Conservation (phyloP, 2,113 vertebrate genomes). For the Ammodramus savannarum region DNA sequence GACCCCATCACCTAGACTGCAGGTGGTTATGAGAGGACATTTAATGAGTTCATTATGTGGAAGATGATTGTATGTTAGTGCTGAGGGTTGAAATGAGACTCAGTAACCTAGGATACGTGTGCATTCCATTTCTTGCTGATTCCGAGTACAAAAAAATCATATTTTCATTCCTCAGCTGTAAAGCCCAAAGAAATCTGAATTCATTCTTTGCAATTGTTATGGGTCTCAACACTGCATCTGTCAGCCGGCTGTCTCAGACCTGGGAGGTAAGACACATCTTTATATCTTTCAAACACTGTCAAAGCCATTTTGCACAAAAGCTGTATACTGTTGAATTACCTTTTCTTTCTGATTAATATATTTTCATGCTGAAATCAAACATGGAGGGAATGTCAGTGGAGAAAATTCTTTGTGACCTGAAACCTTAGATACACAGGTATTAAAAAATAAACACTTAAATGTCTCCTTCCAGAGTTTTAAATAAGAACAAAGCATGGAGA, state of each 20-base stretch:
- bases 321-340: not conserved
- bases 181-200: conserved; percentile 94
- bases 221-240: conserved; percentile 94
- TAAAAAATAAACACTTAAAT: not conserved
- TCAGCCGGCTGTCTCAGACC: conserved; percentile 91
- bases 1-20: conserved; percentile 30
- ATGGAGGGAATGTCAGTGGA: not conserved
- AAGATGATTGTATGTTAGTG: conserved; percentile 32
- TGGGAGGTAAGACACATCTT: conserved; percentile 87
- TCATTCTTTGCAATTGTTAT: conserved; percentile 97
- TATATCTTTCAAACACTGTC: not conserved
- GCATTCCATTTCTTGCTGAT: not conserved
- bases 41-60: conserved; percentile 57
- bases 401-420: not conserved
- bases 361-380: not conserved
- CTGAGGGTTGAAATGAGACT: conserved; percentile 22
- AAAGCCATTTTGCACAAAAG: not conserved
- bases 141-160: not conserved
- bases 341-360: not conserved
- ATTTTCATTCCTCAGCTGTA: conserved; percentile 82
- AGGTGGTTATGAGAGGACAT: conserved; percentile 34
- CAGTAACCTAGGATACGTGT: conserved; percentile 13
- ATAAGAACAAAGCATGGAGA: not conserved
- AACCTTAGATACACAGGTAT: not conserved
- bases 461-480: not conserved